These are phyloP conservation scores for Girardinichthys multiradiatus DNA, from an alignment of 2,113 vertebrate species.

Conservation along the genomic window DNA sequence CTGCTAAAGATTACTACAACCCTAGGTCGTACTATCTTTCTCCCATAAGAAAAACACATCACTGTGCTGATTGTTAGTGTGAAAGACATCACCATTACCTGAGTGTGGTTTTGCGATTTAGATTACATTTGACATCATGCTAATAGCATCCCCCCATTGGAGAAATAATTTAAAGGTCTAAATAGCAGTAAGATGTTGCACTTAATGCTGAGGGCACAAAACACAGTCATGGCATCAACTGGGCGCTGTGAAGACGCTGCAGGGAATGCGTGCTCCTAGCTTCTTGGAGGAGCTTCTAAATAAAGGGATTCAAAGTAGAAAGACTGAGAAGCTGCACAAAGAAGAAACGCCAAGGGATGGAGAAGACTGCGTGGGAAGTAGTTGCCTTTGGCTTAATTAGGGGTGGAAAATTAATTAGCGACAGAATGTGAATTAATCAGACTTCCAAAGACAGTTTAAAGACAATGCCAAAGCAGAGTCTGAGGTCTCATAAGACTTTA, in stretches of 20 bases:
- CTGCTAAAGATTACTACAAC: not conserved
- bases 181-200: slow-evolving; percentile 60
- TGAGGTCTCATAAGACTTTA: slow-evolving; percentile 63
- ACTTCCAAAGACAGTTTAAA: slow-evolving; percentile 68
- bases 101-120: not conserved
- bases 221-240: slow-evolving; percentile 59
- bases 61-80: too few relatives aligned
- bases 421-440: slow-evolving; percentile 79
- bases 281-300: slow-evolving; percentile 41
- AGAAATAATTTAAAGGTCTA: slow-evolving; percentile 58
- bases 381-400: slow-evolving; percentile 81
- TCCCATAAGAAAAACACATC: not conserved
- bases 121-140: too few relatives aligned
- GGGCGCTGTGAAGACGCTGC: not conserved
- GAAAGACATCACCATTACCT: not conserved
- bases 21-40: not conserved
- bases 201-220: slow-evolving; percentile 50
- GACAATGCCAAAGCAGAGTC: slow-evolving; percentile 59
- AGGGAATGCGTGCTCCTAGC: not conserved
- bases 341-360: slow-evolving; percentile 21
- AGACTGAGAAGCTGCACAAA: slow-evolving; percentile 25
- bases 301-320: slow-evolving; percentile 18
- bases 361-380: slow-evolving; percentile 54
- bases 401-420: slow-evolving; percentile 77
- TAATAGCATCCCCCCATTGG: not conserved